These are phyloP conservation scores for Austrolebias charrua DNA, from an alignment of 2,797 vertebrate species.

Conservation along the genomic window DNA sequence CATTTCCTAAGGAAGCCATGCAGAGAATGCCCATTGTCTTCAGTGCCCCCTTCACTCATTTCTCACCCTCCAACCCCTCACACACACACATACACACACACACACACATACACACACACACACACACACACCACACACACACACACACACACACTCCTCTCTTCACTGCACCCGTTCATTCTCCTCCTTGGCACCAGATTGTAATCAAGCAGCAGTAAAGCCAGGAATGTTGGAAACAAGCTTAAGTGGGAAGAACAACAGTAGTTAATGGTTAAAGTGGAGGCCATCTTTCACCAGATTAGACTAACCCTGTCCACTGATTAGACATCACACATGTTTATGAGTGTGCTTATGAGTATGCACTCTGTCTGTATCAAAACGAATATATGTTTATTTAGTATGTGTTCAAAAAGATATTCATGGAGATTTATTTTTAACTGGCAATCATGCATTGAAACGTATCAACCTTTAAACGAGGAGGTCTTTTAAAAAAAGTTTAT, in stretches of 20 bases:
- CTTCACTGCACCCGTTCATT: background rate
- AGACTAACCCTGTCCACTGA: constrained; percentile 46
- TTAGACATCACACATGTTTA: constrained; percentile 37
- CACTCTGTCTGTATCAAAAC: constrained; percentile 14
- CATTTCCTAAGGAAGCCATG: constrained; percentile 74
- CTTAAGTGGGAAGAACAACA: constrained; percentile 62
- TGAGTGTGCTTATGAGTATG: constrained; percentile 3
- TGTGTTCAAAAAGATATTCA: constrained; percentile 19
- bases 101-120: too few relatives aligned
- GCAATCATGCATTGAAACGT: background rate
- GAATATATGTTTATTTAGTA: constrained; percentile 14
- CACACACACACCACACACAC: too few relatives aligned
- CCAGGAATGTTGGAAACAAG: constrained; percentile 63
- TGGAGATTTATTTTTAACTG: constrained; percentile 10
- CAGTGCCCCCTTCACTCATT: constrained; percentile 11
- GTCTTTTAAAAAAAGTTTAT: too few relatives aligned
- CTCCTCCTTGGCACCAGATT: constrained; percentile 61
- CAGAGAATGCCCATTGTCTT: constrained; percentile 68
- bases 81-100: too few relatives aligned
- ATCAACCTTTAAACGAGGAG: background rate
- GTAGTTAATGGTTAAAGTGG: constrained; percentile 60
- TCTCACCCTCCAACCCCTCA: background rate
- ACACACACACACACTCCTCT: constrained; percentile 1
- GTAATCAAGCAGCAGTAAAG: constrained; percentile 62
- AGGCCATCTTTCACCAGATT: constrained; percentile 59